phyloP scores from a whole-genome alignment of 2,113 vertebrate species.

The Erinaceus europaeus region DNA sequence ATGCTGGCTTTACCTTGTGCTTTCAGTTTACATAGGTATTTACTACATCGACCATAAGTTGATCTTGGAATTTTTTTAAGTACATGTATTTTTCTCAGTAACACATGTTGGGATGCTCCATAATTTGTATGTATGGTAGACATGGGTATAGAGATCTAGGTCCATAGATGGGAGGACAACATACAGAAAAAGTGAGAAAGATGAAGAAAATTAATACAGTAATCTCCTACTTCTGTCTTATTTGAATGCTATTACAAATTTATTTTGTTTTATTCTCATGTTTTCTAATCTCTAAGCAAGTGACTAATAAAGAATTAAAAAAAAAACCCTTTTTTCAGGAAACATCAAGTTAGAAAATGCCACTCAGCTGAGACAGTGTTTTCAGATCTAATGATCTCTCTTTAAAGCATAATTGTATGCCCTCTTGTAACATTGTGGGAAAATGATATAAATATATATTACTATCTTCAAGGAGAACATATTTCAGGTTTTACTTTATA shows the following conservation, averaged over 20 bases:
- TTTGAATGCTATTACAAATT: background rate
- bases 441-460: background rate
- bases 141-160: background rate
- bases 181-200: background rate
- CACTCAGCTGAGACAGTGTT: background rate
- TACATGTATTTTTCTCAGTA: background rate
- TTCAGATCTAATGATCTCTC: background rate
- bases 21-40: background rate
- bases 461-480: background rate
- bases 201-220: background rate
- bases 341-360: background rate
- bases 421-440: fast-evolving
- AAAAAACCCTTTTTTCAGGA: background rate
- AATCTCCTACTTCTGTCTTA: background rate
- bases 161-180: background rate
- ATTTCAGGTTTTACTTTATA: background rate
- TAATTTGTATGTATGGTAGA: background rate
- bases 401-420: background rate
- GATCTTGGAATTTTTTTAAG: background rate
- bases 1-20: background rate
- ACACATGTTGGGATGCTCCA: background rate
- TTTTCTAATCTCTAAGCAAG: background rate
- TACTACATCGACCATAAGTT: background rate
- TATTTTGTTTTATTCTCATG: background rate
- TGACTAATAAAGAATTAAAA: background rate